Evolutionary conservation across 1,140 invertebrate genomes (phyloP).

Genomic region (Aphelinus atriplicis): DNA sequence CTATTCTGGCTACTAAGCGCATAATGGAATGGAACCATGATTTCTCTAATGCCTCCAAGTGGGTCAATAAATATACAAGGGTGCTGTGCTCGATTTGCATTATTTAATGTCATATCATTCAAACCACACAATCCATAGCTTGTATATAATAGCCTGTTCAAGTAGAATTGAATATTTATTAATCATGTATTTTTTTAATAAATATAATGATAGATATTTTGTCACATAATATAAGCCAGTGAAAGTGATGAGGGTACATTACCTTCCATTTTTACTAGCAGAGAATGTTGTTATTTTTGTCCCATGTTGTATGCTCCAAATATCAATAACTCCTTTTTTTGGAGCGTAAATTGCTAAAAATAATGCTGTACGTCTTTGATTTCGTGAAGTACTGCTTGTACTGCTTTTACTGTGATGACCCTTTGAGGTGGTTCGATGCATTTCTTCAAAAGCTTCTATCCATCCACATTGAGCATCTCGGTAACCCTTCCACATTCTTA

Average conservation of each 20-base stretch:
- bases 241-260: conserved; percentile 4
- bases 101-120: conserved; percentile 59
- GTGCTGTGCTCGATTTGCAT: conserved; percentile 69
- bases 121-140: conserved; percentile 82
- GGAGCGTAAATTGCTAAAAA: conserved; percentile 90
- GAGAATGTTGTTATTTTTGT: conserved; percentile 89
- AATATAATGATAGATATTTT: too few relatives aligned
- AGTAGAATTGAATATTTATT: conserved; percentile 2
- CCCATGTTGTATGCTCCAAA: conserved; percentile 87
- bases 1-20: conserved; percentile 88
- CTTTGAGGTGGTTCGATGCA: conserved; percentile 57
- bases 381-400: conserved; percentile 50
- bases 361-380: conserved; percentile 67
- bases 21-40: conserved; percentile 90
- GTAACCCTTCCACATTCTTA: conserved; percentile 94
- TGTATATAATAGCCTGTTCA: conserved; percentile 75
- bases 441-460: conserved; percentile 80
- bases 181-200: background rate
- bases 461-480: conserved; percentile 93
- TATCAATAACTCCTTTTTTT: conserved; percentile 84
- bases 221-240: background rate
- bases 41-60: conserved; percentile 80
- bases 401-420: conserved; percentile 57
- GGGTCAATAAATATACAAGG: conserved; percentile 85
- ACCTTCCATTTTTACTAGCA: conserved; percentile 82